Base-by-base conservation (phyloP, 1,140 invertebrate species). In the Ridgeia piscesae region DNA sequence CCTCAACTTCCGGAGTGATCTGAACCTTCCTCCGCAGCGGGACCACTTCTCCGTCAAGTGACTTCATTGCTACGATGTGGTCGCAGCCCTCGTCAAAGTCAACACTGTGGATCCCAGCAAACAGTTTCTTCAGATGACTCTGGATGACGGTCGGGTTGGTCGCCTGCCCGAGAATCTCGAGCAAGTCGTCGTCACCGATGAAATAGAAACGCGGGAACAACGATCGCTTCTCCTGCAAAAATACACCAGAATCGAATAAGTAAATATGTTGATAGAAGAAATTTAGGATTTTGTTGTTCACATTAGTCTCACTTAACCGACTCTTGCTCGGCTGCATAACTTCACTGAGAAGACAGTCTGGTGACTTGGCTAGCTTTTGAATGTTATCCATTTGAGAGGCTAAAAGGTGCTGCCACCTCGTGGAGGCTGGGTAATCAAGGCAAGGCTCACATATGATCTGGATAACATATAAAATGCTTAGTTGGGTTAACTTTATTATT, bases 181-280 rank as follows among this genome's bases (percentile, higher is more conserved):
- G 96, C 77, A 99, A 96, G 96, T 99, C 99, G 95, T 99, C 99
- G 95, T 99, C 99, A 94, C 98, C 98, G 93, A 99, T 97, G 95
- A 99, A 99, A 95, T 99, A 99, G 94, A 99, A 98, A 94, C 99
- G 97, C 6, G 99, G 98, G 96, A 99, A 99, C 50, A 97, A 97
- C 0, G 97, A 97, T 92, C 99, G 97, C 96, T 99, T 99, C 94
- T 99, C 98, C 98, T 99, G 94, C 34, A 96, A 96, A 95, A 91
- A 90, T 34, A 34, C 42, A 42, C 42, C 42, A 4, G 11, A 42
- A 11, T 42, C 11, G 42, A 42, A 42, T 42, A 4, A 42, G 11
- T 42, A 42, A 42, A 6, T 42, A 42, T 4, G 42, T 42, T 42
- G 4, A 42, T 42, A 42, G 42, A 4, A 42, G 4, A 6, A 42